Base-by-base conservation (phyloP, 2,797 vertebrate genomes). In the Gymnothorax javanicus region DNA sequence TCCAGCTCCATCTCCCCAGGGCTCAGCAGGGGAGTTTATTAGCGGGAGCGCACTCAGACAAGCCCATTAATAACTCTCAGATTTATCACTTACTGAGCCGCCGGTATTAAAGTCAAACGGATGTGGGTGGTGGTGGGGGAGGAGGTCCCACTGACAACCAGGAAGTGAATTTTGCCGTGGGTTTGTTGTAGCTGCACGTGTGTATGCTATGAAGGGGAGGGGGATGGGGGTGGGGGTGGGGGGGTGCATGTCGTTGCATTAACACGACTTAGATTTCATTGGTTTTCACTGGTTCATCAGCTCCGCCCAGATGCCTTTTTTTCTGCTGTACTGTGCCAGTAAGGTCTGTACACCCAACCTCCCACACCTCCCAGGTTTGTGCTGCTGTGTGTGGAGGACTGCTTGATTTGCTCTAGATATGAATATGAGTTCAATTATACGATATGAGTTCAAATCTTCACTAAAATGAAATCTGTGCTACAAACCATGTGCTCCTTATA, bases 11-110 rank as follows among this genome's bases (percentile, higher is more conserved):
- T 58, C 50, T 23, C 60, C 83, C 82, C 11, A 11, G 86, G 83
- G 88, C 89, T 60, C 87, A 73, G 89, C 88, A 89, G 84, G 88
- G 57, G 82, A 90, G 88, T 93, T 92, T 93, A 94, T 94, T 92
- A 93, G 91, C 71, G 64, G 83, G 88, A 85, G 85, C 88, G 89
- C 86, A 90, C 86, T 84, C 84, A 85, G 90, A 92, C 90, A 88
- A 89, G 89, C 87, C 89, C 88, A 91, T 93, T 88, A 93, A 93
- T 92, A 90, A 87, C 77, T 69, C 54, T 50, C 20, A 85, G 79
- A 92, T 91, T 91, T 92, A 93, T 91, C 89, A 83, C 83, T 71
- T 82, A 87, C 67, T 43, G 81, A 87, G 88, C 84, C 89, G 60
- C 84, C 23, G 79, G 56, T n/a, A 57, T 60, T 75, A 89, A 89